These are phyloP conservation scores for Zaprionus bogoriensis DNA, from an alignment of 2,888 invertebrate genomes.

Conservation along the genomic window DNA sequence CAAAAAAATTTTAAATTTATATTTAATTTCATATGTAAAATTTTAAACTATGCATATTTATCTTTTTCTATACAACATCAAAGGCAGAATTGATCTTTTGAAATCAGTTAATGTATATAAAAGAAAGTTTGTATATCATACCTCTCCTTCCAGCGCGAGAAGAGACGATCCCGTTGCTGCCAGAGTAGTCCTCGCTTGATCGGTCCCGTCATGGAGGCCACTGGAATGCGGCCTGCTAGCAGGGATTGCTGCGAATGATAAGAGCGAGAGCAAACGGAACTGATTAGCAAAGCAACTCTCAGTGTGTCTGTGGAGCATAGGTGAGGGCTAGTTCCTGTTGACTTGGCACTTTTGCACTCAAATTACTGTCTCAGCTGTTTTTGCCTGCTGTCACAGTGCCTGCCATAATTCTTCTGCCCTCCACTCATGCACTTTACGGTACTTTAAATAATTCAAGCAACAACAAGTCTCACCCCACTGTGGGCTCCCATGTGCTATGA, in stretches of 20 bases:
- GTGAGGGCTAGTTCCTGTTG: slow-evolving; percentile 39
- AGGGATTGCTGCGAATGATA: slow-evolving; percentile 80
- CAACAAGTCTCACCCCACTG: slow-evolving; percentile 12
- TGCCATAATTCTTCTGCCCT: slow-evolving; percentile 59
- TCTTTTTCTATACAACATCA: too few species aligned
- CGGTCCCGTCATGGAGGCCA: slow-evolving; percentile 84
- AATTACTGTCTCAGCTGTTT: slow-evolving; percentile 66
- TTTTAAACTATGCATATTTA: too few species aligned
- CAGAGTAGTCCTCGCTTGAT: slow-evolving; percentile 86
- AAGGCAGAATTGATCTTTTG: too few species aligned
- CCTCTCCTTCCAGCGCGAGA: slow-evolving; percentile 87
- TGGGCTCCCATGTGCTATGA: slow-evolving; percentile 55
- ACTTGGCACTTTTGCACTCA: slow-evolving; percentile 52
- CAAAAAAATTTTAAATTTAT: too few species aligned
- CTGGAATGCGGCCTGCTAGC: slow-evolving; percentile 82
- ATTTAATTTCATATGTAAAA: too few species aligned
- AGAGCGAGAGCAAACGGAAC: slow-evolving; percentile 19
- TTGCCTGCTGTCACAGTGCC: slow-evolving; percentile 34
- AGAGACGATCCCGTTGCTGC: slow-evolving; percentile 86
- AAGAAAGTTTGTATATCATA: slow-evolving; percentile 42
- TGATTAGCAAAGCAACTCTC: slow-evolving; percentile 34
- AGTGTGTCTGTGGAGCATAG: neutral
- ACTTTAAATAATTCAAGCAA: slow-evolving; percentile 64
- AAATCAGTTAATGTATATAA: neutral
- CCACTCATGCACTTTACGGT: slow-evolving; percentile 41